Evolutionary conservation across 2,888 invertebrate species (phyloP), one percentile per base, ranked within the genome.

Genomic region (Itoplectis maculator): DNA sequence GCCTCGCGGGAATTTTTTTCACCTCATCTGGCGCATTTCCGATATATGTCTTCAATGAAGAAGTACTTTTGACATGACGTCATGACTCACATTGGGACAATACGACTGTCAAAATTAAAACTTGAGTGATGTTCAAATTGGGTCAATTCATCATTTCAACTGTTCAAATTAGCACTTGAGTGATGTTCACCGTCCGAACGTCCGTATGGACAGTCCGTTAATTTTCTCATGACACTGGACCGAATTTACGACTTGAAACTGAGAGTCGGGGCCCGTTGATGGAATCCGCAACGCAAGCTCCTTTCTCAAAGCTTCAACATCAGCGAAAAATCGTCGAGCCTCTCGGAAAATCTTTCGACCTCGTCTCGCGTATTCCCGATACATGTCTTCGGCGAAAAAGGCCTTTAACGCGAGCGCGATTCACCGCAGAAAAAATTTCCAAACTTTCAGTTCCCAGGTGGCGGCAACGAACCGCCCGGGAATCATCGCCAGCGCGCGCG

Each of bases 161-260:
- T n/a, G n/a, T n/a, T n/a, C n/a, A n/a, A n/a, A n/a, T n/a, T n/a
- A n/a, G n/a, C n/a, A n/a, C n/a, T n/a, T n/a, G n/a, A n/a, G n/a
- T n/a, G n/a, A n/a, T 45, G 66, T 35, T 40, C 72, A 68, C 51
- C 56, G 54, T 51, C 37, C 69, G 78, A 65, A 72, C 40, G 37
- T 68, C 49, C 70, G 78, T n/a, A 65, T n/a, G 66, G 68, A 76
- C 76, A 59, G 79, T 82, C 81, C 76, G 84, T 85, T 85, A 80
- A 84, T 85, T 85, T 84, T 77, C 63, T 76, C 73, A 73, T 29
- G 51, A 51, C 73, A 56, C 76, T 73, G 84, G 84, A 69, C 75
- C 65, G 61, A 86, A 86, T 87, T 86, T 84, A 85, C 65, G 63
- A 84, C 61, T 72, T 69, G 70, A 86, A 84, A 86, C 85, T n/a